A percentile compares a stretch with the other conserved stretches of the same genome.
Conservation (phyloP, 1,140 invertebrate species). For the Megalonaias nervosa region DNA sequence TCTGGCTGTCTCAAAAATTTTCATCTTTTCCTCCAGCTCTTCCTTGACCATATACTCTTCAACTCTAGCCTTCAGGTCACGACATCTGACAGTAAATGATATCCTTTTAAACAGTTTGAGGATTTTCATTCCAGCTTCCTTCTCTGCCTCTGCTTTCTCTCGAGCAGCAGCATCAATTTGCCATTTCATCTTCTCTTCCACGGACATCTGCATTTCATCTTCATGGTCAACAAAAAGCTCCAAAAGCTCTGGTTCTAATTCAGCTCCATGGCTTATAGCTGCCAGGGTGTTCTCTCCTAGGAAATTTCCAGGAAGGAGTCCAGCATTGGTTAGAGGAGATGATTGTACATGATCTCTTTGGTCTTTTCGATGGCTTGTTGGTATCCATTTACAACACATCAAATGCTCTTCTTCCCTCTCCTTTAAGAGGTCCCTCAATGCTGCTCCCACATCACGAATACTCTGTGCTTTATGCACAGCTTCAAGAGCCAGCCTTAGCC, state of each 20-base stretch:
- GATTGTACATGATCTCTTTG: conserved; percentile 3
- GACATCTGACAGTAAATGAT: not conserved
- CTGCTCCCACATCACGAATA: conserved; percentile 32
- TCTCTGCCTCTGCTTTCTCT: conserved; percentile 25
- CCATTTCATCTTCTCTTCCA: conserved; percentile 38
- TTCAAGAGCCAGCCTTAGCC: conserved; percentile 19
- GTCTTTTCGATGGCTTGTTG: not conserved
- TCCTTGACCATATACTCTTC: conserved; percentile 10
- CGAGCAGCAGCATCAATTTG: conserved; percentile 29
- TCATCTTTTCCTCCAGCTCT: conserved; percentile 4
- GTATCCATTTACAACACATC: conserved; percentile 34
- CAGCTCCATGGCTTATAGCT: not conserved
- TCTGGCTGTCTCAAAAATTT: conserved; percentile 29
- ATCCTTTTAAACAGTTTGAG: conserved; percentile 18
- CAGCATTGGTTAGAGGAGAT: conserved; percentile 1
- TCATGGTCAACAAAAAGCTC: not conserved
- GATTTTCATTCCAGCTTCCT: conserved; percentile 29
- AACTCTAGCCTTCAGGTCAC: conserved; percentile 13
- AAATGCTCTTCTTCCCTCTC: conserved; percentile 38
- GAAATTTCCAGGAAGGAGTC: not conserved
- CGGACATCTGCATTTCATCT: conserved; percentile 23
- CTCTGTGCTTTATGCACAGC: conserved; percentile 34
- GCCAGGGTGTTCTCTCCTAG: not conserved
- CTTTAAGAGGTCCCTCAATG: conserved; percentile 29
- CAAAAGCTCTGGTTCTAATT: not conserved